Conservation (phyloP, 2,797 vertebrate species). For the Enteromius anoplus region DNA sequence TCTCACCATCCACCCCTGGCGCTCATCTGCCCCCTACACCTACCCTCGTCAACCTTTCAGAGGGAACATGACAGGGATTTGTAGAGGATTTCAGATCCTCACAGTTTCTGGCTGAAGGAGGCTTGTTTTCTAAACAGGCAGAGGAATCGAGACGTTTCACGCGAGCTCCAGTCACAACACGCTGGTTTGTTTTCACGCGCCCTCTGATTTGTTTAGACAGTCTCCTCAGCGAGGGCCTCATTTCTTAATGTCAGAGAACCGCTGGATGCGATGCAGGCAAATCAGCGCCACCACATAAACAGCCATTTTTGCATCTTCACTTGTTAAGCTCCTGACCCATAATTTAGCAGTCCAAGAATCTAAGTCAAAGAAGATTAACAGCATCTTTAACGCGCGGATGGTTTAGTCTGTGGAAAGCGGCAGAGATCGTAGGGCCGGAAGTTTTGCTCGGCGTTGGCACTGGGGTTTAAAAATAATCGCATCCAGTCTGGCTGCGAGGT, state of each 20-base stretch:
- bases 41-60: background rate
- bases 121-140: constrained; percentile 42
- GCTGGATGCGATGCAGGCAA: constrained; percentile 48
- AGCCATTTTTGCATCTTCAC: constrained; percentile 51
- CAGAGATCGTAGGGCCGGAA: background rate
- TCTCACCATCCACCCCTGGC: constrained; percentile 8
- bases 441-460: background rate
- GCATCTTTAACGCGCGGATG: background rate
- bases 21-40: constrained; percentile 11
- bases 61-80: constrained; percentile 29
- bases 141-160: constrained; percentile 35
- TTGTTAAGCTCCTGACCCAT: constrained; percentile 60
- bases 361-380: constrained; percentile 62
- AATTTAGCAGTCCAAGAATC: constrained; percentile 69
- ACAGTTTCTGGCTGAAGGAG: constrained; percentile 32
- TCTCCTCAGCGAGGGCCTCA: constrained; percentile 46
- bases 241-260: constrained; percentile 43
- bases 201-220: constrained; percentile 64
- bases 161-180: constrained; percentile 51
- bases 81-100: constrained; percentile 28
- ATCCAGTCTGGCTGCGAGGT: constrained; percentile 5
- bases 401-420: constrained; percentile 28
- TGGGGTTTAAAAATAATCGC: constrained; percentile 2
- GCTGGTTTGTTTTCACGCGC: constrained; percentile 57
- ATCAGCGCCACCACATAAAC: constrained; percentile 55